These are phyloP conservation scores for Andrena marginata DNA, from an alignment of 2,888 invertebrate genomes.

Conservation along the genomic window DNA sequence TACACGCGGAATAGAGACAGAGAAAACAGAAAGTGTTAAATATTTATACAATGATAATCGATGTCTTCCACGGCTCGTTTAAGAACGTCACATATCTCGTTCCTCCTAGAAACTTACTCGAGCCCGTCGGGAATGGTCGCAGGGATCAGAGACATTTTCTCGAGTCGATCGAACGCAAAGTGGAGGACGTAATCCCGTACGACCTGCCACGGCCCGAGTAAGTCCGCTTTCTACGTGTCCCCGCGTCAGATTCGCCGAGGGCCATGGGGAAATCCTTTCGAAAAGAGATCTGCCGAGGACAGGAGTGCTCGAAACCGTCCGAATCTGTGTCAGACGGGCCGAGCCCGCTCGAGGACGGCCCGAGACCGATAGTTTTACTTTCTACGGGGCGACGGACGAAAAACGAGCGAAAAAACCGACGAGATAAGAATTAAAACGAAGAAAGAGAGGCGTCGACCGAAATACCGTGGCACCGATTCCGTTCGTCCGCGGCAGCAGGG, in stretches of 20 bases:
- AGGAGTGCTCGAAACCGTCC: conserved; percentile 8
- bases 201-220: conserved; percentile 9
- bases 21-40: too few species aligned
- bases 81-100: background rate
- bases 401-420: conserved; percentile 29
- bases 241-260: conserved; percentile 30
- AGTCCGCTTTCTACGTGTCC: conserved; percentile 51
- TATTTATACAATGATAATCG: too few species aligned
- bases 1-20: too few species aligned
- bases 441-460: conserved; percentile 51
- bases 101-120: background rate
- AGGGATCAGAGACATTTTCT: background rate
- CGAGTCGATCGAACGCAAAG: background rate
- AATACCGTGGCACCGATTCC: conserved; percentile 61
- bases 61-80: background rate
- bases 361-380: conserved; percentile 67
- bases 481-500: background rate
- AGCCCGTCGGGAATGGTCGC: background rate
- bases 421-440: conserved; percentile 42
- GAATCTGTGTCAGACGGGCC: conserved; percentile 66
- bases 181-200: conserved; percentile 17
- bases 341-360: conserved; percentile 61
- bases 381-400: conserved; percentile 61
- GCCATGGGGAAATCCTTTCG: conserved; percentile 34
- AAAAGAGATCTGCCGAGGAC: conserved; percentile 47